A percentile compares a stretch with the other conserved stretches of the same genome.
phyloP scores from a whole-genome alignment of 2,888 invertebrate species.

The Dendrolimus pini region DNA sequence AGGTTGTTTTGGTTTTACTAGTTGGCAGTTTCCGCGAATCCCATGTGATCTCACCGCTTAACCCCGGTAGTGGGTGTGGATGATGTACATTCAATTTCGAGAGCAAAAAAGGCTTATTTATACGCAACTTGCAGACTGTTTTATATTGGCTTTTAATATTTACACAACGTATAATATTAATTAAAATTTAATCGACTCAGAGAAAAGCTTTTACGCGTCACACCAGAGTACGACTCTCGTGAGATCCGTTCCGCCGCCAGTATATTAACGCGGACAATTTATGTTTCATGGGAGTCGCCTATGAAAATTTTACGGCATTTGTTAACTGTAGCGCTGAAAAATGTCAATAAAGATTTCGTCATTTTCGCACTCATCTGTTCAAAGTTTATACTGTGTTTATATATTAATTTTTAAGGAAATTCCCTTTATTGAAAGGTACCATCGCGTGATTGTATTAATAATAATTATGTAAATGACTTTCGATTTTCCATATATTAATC shows the following conservation, averaged over 20 bases:
- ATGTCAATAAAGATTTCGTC: constrained; percentile 32
- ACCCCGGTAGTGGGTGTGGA: no score
- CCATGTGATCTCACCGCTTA: no score
- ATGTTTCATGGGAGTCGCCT: constrained; percentile 45
- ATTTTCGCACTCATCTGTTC: background rate
- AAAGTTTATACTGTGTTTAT: background rate
- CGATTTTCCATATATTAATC: no score
- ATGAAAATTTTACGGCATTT: constrained; percentile 47
- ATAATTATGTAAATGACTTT: no score
- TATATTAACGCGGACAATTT: constrained; percentile 50
- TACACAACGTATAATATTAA: background rate
- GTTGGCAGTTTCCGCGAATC: no score
- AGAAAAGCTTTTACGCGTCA: background rate
- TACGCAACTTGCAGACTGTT: no score
- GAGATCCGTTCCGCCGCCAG: constrained; percentile 18
- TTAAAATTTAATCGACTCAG: background rate
- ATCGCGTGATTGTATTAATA: no score
- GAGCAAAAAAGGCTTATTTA: no score
- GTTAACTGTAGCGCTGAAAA: constrained; percentile 30
- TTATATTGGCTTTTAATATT: no score
- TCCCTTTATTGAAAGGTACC: no score
- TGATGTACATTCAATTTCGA: no score
- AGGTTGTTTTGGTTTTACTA: no score
- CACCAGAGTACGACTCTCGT: background rate
- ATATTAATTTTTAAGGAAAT: background rate